Percentiles rank a stretch among this genome's conserved stretches.
These are phyloP conservation scores for Bothrops jararaca DNA, from an alignment of 2,113 vertebrate species.

Conservation along the genomic window DNA sequence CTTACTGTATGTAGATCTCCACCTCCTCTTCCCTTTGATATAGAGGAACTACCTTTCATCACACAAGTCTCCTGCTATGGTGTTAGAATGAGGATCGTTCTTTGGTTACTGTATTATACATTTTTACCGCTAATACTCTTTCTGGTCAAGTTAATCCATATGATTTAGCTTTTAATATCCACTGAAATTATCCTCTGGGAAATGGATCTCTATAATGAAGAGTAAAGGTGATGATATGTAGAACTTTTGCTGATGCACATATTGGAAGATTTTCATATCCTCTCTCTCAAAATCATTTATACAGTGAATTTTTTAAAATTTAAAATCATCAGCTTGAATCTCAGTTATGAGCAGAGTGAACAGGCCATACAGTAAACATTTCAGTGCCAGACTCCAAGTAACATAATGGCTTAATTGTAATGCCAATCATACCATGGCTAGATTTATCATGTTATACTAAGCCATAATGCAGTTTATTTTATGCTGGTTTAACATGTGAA, in stretches of 20 bases:
- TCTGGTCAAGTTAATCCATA: background rate
- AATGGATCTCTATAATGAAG: background rate
- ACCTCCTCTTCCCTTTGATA: background rate
- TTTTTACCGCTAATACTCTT: background rate
- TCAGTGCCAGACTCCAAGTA: background rate
- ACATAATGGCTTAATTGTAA: background rate
- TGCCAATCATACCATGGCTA: background rate
- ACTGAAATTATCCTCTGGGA: background rate
- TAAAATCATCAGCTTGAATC: background rate
- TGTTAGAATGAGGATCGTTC: background rate
- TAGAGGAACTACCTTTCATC: background rate
- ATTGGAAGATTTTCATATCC: background rate
- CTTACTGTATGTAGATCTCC: background rate
- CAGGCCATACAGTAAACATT: background rate
- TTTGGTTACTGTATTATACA: background rate
- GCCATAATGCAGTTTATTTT: background rate
- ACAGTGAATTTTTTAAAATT: background rate
- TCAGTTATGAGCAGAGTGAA: background rate
- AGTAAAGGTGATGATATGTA: background rate
- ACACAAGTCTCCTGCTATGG: background rate
- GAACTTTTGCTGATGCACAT: background rate
- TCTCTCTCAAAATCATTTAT: background rate
- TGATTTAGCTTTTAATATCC: background rate
- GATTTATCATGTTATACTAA: background rate
- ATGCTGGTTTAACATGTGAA: background rate